Evolutionary conservation across 2,113 vertebrate genomes (phyloP).

Genomic region (Monopterus albus): DNA sequence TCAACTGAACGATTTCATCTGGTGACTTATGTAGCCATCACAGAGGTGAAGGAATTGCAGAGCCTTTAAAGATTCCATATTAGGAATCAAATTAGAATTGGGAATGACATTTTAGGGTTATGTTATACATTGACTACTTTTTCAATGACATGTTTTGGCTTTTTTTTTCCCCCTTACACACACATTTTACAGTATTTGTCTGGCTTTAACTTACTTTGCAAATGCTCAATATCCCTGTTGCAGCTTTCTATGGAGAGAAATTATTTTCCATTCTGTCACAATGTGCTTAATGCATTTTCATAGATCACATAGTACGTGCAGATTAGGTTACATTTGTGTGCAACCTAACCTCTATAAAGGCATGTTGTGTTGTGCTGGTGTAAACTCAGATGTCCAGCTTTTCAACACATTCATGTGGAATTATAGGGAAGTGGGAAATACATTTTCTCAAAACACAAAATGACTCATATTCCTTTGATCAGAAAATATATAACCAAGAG

Average conservation of each 20-base stretch:
- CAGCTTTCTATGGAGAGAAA: neutral
- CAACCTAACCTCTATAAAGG: neutral
- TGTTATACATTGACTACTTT: neutral
- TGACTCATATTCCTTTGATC: neutral
- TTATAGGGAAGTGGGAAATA: neutral
- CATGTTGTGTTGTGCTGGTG: neutral
- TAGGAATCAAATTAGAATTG: neutral
- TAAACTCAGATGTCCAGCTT: neutral
- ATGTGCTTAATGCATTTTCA: too few species aligned
- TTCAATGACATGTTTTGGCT: too few species aligned
- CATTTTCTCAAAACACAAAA: neutral
- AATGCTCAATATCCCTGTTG: too few species aligned
- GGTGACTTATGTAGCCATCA: neutral
- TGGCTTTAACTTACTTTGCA: too few species aligned
- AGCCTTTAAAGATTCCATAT: constrained; percentile 2
- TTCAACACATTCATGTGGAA: neutral
- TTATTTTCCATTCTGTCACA: neutral
- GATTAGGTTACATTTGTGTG: neutral
- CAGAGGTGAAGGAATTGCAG: neutral
- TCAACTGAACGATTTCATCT: constrained; percentile 19
- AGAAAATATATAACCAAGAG: too few species aligned
- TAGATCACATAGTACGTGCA: too few species aligned
- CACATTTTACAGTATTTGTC: too few species aligned
- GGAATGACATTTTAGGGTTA: neutral
- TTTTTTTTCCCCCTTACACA: too few species aligned